Base-by-base conservation (phyloP, 1,140 invertebrate species). In the Drosophila parvula region DNA sequence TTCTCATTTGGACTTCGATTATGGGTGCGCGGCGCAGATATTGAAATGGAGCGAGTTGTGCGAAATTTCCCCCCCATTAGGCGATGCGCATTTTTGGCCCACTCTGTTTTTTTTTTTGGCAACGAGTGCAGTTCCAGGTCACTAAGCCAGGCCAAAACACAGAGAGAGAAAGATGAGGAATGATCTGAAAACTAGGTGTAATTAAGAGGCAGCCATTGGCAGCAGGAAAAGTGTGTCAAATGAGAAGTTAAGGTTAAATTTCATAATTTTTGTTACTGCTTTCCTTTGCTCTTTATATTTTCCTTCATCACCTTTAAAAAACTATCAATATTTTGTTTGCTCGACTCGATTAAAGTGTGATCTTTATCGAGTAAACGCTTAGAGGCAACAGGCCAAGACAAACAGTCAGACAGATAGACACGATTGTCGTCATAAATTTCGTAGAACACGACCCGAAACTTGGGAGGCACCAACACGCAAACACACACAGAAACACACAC, bases 341-440 rank as follows among this genome's bases (percentile, higher is more conserved):
- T 2, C 22, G n/a, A n/a, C 22, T 22, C 22, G 50, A 47, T 53
- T 74, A 63, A 64, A 65, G 69, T 78, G 71, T 61, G 78, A 81
- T 80, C 75, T 70, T 65, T 81, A 81, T 76, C 65, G 22, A 9
- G 40, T 50, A 36, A 69, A 53, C 65, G 65, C 36, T 69, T 69
- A 45, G 64, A 38, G 57, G 75, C 64, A 58, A 55, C 58, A 65
- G 36, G 38, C 61, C 36, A 45, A 67, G 56, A 60, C 44, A 73
- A 56, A 81, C 61, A 71, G 43, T 65, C 65, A 55, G 71, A 51
- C 68, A 79, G 55, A 74, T 40, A 74, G 62, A 81, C 71, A 69
- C 63, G 73, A 82, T 82, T 76, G 79, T 82, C 65, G 70, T 82
- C 65, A 82, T 83, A 82, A 83, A 83, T 82, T 82, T 77, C 57